Evolutionary conservation across 2,797 vertebrate species (phyloP), one percentile per base, ranked within the genome.

Genomic region (Mormyrus proboscirostris): DNA sequence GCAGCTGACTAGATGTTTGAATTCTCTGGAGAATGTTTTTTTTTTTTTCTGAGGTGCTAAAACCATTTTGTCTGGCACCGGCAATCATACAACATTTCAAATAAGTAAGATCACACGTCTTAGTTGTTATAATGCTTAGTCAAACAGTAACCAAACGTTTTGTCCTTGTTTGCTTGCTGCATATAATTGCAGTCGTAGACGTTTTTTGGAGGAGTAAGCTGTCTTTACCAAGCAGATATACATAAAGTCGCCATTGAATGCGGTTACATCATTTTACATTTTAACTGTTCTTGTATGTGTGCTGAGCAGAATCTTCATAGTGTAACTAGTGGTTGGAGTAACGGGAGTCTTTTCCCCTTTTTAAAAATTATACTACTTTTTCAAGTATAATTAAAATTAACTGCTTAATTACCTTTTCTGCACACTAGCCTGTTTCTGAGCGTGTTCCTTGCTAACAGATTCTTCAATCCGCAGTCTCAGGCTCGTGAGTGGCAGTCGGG

Each of bases 401-500:
- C 12, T 38, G 12, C 29, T 38, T 73, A 33, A 73, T 33, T 38
- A 73, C 65, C 65, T 73, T 73, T 29, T 86, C 4, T 33, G 12
- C n/a, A 49, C 9, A 4, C 22, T 33, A 7, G 4, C 50, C 84
- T 51, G 50, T 86, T 33, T 33, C 65, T 73, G 12, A 33, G 29
- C 2, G 50, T 14, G 49, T 3, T 14, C 29, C 51, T 53, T 33
- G 25, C 50, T 86, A 86, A 86, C 47, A 29, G 6, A 47, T 9
- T 22, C 12, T 25, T 84, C 41, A 51, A 53, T 38, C 50, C 57
- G 1, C 41, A 88, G 86, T n/a, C 57, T 88, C 55, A 65, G 86
- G 86, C 99, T 99, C 94, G 98, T 99, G 93, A 99, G 98, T 69
- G 99, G 98, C 91, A 99, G 99, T 95, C 96, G 98, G 89, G 98